Percentiles rank a stretch among this genome's conserved stretches.
Evolutionary conservation across 2,113 vertebrate genomes (phyloP).

Genomic region (Lamprologus callipterus): DNA sequence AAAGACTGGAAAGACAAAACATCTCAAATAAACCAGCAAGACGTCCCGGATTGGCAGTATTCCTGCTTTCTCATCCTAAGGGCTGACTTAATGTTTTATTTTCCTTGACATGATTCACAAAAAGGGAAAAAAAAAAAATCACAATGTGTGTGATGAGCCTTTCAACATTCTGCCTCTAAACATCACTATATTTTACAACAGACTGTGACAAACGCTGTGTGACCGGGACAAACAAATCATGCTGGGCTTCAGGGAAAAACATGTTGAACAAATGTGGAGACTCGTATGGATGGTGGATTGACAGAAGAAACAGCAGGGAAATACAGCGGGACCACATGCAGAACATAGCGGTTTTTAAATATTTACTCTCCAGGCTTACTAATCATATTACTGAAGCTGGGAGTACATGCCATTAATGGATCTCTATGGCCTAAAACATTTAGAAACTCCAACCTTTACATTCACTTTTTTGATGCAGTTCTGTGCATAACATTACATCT

Average conservation of each 20-base stretch:
- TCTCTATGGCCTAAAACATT: neutral
- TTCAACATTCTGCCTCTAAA: constrained; percentile 2
- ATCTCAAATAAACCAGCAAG: neutral
- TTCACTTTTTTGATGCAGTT: neutral
- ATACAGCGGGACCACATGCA: neutral
- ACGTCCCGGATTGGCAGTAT: neutral
- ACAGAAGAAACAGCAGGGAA: neutral
- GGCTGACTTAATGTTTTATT: neutral
- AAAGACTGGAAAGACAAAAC: neutral
- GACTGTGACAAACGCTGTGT: constrained; percentile 14
- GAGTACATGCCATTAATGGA: neutral
- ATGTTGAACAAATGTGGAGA: constrained; percentile 11
- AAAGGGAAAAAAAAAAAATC: neutral
- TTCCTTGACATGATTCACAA: neutral
- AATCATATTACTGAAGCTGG: neutral
- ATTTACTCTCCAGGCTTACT: neutral
- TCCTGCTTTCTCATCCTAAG: neutral
- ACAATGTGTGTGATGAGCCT: neutral
- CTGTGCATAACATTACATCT: neutral
- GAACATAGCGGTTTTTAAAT: neutral
- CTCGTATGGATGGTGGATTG: neutral
- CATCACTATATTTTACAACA: constrained; percentile 22
- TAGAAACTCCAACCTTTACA: neutral
- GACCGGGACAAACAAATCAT: constrained; percentile 37
- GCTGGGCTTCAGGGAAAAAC: constrained; percentile 1